Conservation (phyloP, 2,113 vertebrate species). For the Corvus hawaiiensis region DNA sequence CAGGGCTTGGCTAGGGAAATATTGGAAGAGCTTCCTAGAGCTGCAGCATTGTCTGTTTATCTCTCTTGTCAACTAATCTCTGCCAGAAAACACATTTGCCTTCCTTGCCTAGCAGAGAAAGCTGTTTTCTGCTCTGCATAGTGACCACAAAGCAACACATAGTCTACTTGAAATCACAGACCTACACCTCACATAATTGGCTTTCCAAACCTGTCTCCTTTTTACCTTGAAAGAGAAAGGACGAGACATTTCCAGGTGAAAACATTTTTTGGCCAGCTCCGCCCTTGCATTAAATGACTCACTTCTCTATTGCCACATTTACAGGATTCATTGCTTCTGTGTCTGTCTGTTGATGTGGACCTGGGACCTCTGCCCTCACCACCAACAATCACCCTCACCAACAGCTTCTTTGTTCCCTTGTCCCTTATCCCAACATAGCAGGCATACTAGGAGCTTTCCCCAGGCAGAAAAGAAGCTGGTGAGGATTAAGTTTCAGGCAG, state of each 20-base stretch:
- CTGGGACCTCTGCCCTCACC: neutral
- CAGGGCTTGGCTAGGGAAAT: neutral
- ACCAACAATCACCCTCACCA: too few species aligned
- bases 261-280: neutral
- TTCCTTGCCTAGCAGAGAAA: neutral
- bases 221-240: neutral
- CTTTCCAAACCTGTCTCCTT: neutral
- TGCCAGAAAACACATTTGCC: neutral
- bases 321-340: neutral
- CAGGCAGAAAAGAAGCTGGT: neutral
- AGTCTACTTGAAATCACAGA: neutral
- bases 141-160: neutral
- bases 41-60: neutral
- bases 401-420: neutral
- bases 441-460: neutral
- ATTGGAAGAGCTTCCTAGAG: neutral
- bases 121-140: neutral
- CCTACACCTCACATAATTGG: fast-evolving
- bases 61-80: neutral
- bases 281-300: neutral
- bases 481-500: neutral
- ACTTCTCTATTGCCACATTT: neutral
- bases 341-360: neutral
- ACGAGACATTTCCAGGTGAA: neutral
- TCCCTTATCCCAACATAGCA: neutral